Percentiles rank a stretch among this genome's conserved stretches.
Conservation (phyloP, 2,113 vertebrate species). For the Trachemys scripta region DNA sequence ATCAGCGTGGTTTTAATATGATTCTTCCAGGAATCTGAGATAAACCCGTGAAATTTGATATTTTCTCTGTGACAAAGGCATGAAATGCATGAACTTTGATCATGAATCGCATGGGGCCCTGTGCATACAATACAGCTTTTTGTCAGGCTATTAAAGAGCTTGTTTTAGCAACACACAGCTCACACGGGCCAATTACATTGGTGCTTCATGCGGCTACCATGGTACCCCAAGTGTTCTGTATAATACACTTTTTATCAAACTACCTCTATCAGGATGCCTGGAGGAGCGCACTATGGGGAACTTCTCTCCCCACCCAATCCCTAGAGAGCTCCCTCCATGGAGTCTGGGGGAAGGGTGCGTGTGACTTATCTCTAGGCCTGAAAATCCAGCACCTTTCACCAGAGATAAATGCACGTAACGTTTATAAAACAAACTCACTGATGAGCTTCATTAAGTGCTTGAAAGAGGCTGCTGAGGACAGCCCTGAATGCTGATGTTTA, state of each 20-base stretch:
- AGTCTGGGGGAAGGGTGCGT: neutral
- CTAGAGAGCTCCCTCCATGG: neutral
- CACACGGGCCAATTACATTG: neutral
- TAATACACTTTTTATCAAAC: neutral
- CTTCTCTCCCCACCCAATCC: neutral
- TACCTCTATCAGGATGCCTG: neutral
- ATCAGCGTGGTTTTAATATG: constrained; percentile 54
- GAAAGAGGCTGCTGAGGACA: neutral
- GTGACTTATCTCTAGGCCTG: neutral
- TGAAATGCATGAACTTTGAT: constrained; percentile 73
- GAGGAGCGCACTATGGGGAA: neutral
- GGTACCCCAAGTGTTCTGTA: neutral
- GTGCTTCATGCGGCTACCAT: rapidly evolving
- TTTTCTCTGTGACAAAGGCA: constrained; percentile 70
- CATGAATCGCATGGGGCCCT: constrained; percentile 41
- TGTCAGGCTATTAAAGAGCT: constrained; percentile 28
- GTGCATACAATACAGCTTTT: neutral
- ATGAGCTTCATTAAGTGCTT: neutral
- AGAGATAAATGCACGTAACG: neutral
- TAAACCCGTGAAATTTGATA: constrained; percentile 66
- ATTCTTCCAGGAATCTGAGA: neutral
- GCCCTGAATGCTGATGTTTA: neutral
- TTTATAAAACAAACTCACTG: neutral
- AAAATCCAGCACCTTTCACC: neutral
- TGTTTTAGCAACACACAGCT: constrained; percentile 41